Percentiles rank a stretch among this genome's conserved stretches.
phyloP scores from a whole-genome alignment of 2,888 invertebrate genomes.

The Polia nebulosa region DNA sequence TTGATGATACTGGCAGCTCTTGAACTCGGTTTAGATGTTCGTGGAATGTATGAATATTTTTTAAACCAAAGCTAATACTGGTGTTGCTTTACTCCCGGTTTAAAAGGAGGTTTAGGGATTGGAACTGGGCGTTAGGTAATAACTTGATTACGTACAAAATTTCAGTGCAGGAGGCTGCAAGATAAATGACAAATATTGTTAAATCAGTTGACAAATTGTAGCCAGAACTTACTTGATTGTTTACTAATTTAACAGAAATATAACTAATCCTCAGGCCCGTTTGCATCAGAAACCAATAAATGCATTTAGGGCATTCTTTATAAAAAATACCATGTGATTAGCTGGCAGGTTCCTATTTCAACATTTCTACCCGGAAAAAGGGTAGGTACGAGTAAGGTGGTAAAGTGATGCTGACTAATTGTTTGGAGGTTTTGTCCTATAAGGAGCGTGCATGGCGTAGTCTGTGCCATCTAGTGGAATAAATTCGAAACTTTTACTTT shows the following conservation, averaged over 20 bases:
- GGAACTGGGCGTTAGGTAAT: neutral
- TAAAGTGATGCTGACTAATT: no score
- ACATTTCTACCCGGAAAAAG: no score
- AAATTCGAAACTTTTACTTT: no score
- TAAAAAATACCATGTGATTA: no score
- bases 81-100: neutral
- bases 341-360: no score
- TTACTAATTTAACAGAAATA: neutral
- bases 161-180: slow-evolving; percentile 25
- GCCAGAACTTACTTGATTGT: neutral
- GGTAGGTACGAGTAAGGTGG: no score
- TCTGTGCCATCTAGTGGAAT: no score
- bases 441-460: no score
- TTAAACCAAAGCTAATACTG: neutral
- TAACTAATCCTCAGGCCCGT: neutral
- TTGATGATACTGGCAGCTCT: neutral
- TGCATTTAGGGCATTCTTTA: neutral
- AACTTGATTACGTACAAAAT: slow-evolving; percentile 25
- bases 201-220: neutral
- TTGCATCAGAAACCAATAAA: neutral
- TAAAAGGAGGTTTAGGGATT: neutral
- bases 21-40: neutral
- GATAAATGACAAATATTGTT: slow-evolving; percentile 2
- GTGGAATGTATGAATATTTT: no score
- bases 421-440: no score